Evolutionary conservation across 2,888 invertebrate genomes (phyloP).

Genomic region (Phyllotreta cruciferae): DNA sequence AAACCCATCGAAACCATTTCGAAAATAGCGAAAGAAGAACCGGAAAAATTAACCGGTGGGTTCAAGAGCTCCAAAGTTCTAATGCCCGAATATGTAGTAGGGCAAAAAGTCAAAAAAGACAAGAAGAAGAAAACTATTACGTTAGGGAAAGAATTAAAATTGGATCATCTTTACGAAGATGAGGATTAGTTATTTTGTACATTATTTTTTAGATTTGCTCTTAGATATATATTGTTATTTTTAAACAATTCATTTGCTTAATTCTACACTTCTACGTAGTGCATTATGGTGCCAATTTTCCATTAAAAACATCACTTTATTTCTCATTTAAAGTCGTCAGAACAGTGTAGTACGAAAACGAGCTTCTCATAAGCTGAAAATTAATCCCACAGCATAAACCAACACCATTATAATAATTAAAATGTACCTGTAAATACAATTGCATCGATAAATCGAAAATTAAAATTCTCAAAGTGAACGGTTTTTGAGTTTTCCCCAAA

Average conservation of each 20-base stretch:
- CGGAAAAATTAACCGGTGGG: constrained; percentile 59
- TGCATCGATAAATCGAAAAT: constrained; percentile 21
- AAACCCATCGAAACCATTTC: constrained; percentile 12
- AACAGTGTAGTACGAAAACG: constrained; percentile 22
- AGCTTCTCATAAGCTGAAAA: constrained; percentile 21
- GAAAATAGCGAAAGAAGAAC: constrained; percentile 28
- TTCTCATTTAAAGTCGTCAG: constrained; percentile 15
- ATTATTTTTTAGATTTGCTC: background rate
- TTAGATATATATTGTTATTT: background rate
- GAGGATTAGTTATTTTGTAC: constrained; percentile 52
- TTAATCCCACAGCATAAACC: background rate
- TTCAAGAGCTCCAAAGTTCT: constrained; percentile 74
- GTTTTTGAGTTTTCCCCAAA: constrained; percentile 19
- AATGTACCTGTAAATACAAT: constrained; percentile 19
- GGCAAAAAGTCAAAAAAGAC: constrained; percentile 66
- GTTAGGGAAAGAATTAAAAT: constrained; percentile 58
- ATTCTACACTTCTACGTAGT: too few species aligned
- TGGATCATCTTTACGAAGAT: constrained; percentile 64
- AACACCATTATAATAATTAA: background rate
- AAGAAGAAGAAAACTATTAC: constrained; percentile 51
- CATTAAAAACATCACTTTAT: background rate
- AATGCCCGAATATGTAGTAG: constrained; percentile 86
- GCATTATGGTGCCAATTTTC: background rate
- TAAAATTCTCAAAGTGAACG: constrained; percentile 8
- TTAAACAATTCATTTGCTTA: too few species aligned